Conservation (phyloP, 2,888 invertebrate genomes). For the Dysmachus trigonus region DNA sequence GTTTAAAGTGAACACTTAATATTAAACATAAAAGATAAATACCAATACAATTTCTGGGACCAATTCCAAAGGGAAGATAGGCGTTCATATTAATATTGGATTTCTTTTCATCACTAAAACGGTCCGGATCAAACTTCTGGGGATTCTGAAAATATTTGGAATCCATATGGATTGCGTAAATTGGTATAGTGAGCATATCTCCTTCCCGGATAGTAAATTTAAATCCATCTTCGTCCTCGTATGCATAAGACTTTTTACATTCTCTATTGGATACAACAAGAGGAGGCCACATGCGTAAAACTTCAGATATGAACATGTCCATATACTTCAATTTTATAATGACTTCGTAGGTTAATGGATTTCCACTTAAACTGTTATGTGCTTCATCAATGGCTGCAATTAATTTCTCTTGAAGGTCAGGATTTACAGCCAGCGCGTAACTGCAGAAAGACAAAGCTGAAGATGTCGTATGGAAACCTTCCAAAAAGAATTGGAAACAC, state of each 20-base stretch:
- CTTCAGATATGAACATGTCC: too few relatives aligned
- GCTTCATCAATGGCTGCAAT: conserved; percentile 68
- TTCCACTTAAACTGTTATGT: too few relatives aligned
- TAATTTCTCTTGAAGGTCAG: conserved; percentile 54
- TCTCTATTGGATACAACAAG: too few relatives aligned
- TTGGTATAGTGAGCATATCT: conserved; percentile 64
- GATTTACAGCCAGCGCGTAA: conserved; percentile 54
- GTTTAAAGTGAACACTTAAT: too few relatives aligned
- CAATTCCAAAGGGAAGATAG: conserved; percentile 69
- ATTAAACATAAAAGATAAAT: not conserved
- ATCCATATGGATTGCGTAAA: conserved; percentile 66
- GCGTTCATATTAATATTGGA: conserved; percentile 64
- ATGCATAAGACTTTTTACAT: too few relatives aligned
- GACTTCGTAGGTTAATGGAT: too few relatives aligned
- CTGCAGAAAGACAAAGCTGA: conserved; percentile 67
- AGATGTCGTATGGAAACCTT: conserved; percentile 69
- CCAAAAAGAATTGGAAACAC: conserved; percentile 68
- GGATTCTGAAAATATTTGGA: conserved; percentile 68
- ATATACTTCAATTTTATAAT: too few relatives aligned
- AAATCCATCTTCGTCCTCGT: too few relatives aligned
- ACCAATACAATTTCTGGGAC: conserved; percentile 73
- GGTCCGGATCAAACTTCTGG: conserved; percentile 68
- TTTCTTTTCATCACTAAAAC: conserved; percentile 69
- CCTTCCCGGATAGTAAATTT: too few relatives aligned
- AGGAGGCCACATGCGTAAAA: too few relatives aligned